phyloP scores from a whole-genome alignment of 2,113 vertebrate species.

The Xerus inauris region DNA sequence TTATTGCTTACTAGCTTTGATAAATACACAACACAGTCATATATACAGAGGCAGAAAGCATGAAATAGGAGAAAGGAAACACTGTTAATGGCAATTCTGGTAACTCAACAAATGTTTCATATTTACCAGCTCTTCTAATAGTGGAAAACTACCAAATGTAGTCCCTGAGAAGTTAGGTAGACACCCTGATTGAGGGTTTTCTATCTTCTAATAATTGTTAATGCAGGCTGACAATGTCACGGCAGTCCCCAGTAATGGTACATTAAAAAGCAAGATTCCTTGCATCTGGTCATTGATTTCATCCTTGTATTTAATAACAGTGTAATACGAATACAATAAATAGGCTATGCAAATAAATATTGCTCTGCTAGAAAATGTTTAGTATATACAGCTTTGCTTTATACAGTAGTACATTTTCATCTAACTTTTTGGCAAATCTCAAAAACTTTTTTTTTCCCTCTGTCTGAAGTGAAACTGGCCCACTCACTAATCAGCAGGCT shows the following conservation, averaged over 20 bases:
- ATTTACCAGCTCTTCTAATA: constrained; percentile 83
- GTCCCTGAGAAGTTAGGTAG: constrained; percentile 90
- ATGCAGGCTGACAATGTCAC: constrained; percentile 78
- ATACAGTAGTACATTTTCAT: constrained; percentile 79
- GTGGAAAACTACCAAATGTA: constrained; percentile 85
- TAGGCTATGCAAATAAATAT: constrained; percentile 90
- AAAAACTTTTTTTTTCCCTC: constrained; percentile 60
- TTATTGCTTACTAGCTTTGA: constrained; percentile 91
- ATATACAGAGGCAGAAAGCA: constrained; percentile 88
- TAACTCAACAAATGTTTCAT: constrained; percentile 87
- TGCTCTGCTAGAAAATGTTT: constrained; percentile 86
- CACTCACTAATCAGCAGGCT: constrained; percentile 57
- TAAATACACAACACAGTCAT: constrained; percentile 87
- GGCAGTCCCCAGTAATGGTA: constrained; percentile 68
- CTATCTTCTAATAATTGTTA: constrained; percentile 81
- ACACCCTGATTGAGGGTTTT: constrained; percentile 80
- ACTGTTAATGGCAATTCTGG: constrained; percentile 85
- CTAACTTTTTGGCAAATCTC: constrained; percentile 77
- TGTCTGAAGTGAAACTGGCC: constrained; percentile 76
- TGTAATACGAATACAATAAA: constrained; percentile 86
- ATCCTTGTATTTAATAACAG: constrained; percentile 81
- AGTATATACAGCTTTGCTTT: constrained; percentile 86
- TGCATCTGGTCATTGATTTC: constrained; percentile 78
- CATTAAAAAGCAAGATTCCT: constrained; percentile 75
- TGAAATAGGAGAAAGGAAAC: constrained; percentile 81